phyloP scores from a whole-genome alignment of 2,113 vertebrate genomes.

The Atrichornis clamosus region DNA sequence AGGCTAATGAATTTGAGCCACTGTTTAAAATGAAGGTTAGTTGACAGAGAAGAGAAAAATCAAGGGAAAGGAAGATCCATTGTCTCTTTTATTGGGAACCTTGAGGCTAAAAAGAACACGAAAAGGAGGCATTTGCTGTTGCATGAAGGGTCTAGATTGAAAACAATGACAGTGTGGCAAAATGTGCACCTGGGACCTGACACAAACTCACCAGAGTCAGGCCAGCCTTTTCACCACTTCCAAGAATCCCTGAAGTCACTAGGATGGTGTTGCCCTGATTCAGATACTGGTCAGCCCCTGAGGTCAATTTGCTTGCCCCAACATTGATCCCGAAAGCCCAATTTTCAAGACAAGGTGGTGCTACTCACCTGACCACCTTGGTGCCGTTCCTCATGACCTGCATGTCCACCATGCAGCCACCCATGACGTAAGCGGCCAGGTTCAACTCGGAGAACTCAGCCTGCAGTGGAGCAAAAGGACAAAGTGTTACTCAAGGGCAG shows the following conservation, averaged over 20 bases:
- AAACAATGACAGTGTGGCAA: not conserved
- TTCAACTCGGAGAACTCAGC: constrained; percentile 96
- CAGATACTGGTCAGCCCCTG: not conserved
- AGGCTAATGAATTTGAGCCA: not conserved
- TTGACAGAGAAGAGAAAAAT: not conserved
- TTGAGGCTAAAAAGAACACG: not conserved
- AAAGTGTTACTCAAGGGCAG: not conserved
- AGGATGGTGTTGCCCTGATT: not conserved
- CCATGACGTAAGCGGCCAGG: constrained; percentile 85
- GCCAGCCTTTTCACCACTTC: not conserved
- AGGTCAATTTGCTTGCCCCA: not conserved
- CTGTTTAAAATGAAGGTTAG: not conserved
- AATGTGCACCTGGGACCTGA: not conserved
- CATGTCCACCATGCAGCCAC: constrained; percentile 94
- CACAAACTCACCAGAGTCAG: not conserved
- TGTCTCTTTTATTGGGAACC: not conserved
- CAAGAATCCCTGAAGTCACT: not conserved
- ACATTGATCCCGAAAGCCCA: not conserved
- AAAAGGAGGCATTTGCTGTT: not conserved
- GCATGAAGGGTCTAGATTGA: not conserved
- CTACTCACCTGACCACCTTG: constrained; percentile 91
- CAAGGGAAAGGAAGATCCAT: not conserved
- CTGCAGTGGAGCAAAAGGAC: constrained; percentile 67
- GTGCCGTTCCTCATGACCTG: constrained; percentile 87
- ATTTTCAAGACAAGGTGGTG: not conserved